Evolutionary conservation across 2,888 invertebrate genomes (phyloP).

Genomic region (Malachius bipustulatus): DNA sequence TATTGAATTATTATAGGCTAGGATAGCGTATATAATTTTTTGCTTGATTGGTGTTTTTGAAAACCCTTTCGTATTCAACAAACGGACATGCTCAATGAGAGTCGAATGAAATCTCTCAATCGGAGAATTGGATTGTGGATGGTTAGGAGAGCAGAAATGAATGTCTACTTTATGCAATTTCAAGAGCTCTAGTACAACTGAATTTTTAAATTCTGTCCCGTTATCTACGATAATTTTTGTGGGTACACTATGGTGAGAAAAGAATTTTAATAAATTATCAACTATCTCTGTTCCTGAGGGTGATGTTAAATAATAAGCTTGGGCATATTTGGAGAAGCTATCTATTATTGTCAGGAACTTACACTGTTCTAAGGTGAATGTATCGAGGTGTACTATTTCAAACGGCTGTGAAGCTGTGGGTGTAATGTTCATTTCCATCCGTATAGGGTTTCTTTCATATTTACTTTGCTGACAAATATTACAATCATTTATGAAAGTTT

Average conservation of each 20-base stretch:
- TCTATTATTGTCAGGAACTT: neutral
- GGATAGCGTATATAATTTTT: too few species aligned
- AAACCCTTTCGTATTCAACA: too few species aligned
- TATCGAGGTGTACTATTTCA: slow-evolving; percentile 1
- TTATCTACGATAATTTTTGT: neutral
- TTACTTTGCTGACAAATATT: neutral
- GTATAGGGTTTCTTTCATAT: slow-evolving; percentile 1
- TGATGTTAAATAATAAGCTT: neutral
- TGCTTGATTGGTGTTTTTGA: too few species aligned
- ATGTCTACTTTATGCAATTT: neutral
- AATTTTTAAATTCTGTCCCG: neutral
- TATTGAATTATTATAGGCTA: too few species aligned
- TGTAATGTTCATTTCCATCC: neutral
- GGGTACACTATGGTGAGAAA: neutral
- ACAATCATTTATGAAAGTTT: too few species aligned
- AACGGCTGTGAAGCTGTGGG: slow-evolving; percentile 1
- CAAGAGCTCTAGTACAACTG: neutral
- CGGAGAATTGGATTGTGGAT: too few species aligned
- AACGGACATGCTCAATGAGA: too few species aligned
- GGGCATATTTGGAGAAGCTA: neutral
- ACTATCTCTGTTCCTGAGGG: too few species aligned
- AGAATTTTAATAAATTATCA: neutral
- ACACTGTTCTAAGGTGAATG: neutral
- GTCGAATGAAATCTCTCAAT: too few species aligned
- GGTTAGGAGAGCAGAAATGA: too few species aligned